Evolutionary conservation across 1,140 invertebrate species (phyloP), one percentile per base, ranked within the genome.

Genomic region (Musca domestica): DNA sequence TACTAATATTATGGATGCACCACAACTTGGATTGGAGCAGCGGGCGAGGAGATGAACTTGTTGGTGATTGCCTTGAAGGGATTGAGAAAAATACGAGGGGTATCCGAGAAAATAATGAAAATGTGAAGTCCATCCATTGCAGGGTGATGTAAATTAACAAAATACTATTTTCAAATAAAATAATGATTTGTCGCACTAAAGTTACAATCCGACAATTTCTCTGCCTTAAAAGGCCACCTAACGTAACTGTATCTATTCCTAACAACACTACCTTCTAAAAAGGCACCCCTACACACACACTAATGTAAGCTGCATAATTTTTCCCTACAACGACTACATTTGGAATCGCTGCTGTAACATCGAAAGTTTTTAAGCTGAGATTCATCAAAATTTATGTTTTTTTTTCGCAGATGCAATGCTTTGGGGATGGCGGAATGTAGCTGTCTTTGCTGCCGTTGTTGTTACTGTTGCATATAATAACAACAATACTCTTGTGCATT

Each of bases 321-420:
- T 19, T 51, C 4, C 20, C 20, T 19, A 17, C 9, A 20, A 22
- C 20, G 4, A 2, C 20, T 20, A 17, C 20, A 19, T 34, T 17
- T 23, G n/a, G 17, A 30, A 9, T 61, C 19, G n/a, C 20, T 20
- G 5, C 20, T 61, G n/a, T 34, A 61, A 19, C 56, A 61, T 41
- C 41, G 25, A 5, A 58, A 58, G 14, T n/a, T 17, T 61, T 61
- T 61, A 34, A 41, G 56, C 56, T 41, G 56, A 61, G 56, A 61
- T 61, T 61, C 27, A 61, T 61, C 56, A 61, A 61, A 61, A 61
- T 61, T 61, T 61, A 61, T 61, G 56, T 34, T 27, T 58, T 58
- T 30, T 30, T n/a, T 14, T 17, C 12, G 5, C 15, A 58, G 15
- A 6, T 14, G 52, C 15, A 23, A 22, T 25, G 3, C 19, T 54